Evolutionary conservation across 1,140 invertebrate species (phyloP).

Genomic region (Mizuhopecten yessoensis): DNA sequence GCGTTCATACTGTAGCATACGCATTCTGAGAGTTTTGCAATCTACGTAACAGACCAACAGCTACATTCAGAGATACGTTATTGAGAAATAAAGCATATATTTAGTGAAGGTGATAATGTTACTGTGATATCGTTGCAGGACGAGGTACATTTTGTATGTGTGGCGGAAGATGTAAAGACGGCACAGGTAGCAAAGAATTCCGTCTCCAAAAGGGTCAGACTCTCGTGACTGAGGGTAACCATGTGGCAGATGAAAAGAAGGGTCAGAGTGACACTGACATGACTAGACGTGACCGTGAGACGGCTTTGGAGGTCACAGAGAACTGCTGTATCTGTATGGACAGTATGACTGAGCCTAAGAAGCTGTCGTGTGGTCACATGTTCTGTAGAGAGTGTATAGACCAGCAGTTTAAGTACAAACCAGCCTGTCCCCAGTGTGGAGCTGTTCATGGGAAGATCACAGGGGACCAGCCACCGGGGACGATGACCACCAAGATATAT

Average conservation of each 20-base stretch:
- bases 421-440: slow-evolving; percentile 65
- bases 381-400: slow-evolving; percentile 63
- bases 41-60: too few relatives aligned
- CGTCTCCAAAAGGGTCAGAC: too few relatives aligned
- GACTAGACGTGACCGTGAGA: neutral
- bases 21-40: too few relatives aligned
- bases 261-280: neutral
- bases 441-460: slow-evolving; percentile 60
- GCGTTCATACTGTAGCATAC: too few relatives aligned
- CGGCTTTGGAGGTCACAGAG: neutral
- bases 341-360: slow-evolving; percentile 46
- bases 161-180: too few relatives aligned
- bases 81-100: too few relatives aligned
- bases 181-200: too few relatives aligned
- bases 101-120: too few relatives aligned
- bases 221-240: too few relatives aligned
- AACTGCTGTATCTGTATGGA: slow-evolving; percentile 53
- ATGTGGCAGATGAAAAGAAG: neutral
- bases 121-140: too few relatives aligned
- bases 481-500: neutral
- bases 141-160: too few relatives aligned
- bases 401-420: slow-evolving; percentile 60
- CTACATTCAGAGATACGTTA: too few relatives aligned
- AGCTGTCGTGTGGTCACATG: slow-evolving; percentile 46
- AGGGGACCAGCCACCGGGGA: slow-evolving; percentile 66